These are phyloP conservation scores for Zelleria hepariella DNA, from an alignment of 2,888 invertebrate species.

Conservation along the genomic window DNA sequence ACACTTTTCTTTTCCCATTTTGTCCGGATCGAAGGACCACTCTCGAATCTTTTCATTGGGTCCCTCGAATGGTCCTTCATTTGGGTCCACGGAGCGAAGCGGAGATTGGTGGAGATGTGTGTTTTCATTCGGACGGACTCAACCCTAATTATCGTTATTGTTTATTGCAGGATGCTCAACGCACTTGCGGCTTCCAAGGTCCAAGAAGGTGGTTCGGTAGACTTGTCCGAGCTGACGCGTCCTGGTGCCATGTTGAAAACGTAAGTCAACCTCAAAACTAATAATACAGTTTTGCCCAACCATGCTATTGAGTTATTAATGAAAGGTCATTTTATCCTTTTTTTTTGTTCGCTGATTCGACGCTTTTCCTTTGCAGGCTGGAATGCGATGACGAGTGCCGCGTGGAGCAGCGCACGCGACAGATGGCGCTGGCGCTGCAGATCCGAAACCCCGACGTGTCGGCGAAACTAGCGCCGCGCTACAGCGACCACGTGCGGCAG, in stretches of 20 bases:
- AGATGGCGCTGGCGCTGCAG: constrained; percentile 91
- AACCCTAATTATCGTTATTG: neutral
- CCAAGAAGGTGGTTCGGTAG: constrained; percentile 82
- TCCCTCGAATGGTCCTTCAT: no score
- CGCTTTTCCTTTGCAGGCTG: constrained; percentile 62
- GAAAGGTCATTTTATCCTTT: no score
- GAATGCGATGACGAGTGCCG: constrained; percentile 96
- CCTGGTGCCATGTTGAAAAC: constrained; percentile 72
- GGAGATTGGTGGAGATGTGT: no score
- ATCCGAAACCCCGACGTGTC: constrained; percentile 90
- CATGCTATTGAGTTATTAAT: no score
- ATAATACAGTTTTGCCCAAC: no score
- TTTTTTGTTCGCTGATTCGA: no score
- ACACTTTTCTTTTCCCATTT: no score
- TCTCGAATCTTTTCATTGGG: no score
- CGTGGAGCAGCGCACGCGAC: constrained; percentile 87
- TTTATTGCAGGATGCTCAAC: constrained; percentile 75
- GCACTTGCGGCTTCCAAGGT: constrained; percentile 84
- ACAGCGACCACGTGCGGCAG: constrained; percentile 87
- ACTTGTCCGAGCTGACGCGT: constrained; percentile 79
- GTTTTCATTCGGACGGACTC: no score
- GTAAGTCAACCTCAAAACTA: no score
- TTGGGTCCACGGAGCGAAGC: no score
- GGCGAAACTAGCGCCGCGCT: constrained; percentile 85
- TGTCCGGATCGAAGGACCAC: no score